phyloP scores from a whole-genome alignment of 2,113 vertebrate genomes.

The Panthera leo region DNA sequence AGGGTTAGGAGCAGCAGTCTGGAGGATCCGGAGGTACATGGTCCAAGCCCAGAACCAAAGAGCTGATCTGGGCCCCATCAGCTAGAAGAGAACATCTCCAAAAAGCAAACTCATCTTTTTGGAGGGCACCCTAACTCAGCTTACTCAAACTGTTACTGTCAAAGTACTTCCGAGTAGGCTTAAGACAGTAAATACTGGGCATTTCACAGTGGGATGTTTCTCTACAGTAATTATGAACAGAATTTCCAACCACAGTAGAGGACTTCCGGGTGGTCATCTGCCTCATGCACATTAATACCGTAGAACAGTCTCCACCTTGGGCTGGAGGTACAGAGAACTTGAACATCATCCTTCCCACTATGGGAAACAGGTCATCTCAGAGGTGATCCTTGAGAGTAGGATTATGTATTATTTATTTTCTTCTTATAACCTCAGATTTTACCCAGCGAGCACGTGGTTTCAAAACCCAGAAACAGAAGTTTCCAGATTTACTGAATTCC shows the following conservation, averaged over 20 bases:
- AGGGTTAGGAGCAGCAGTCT: background rate
- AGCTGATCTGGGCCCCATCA: background rate
- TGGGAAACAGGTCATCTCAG: background rate
- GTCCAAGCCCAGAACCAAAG: background rate
- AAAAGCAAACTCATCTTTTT: background rate
- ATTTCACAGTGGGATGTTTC: background rate
- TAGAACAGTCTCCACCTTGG: background rate
- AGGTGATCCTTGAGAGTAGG: background rate
- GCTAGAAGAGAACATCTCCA: background rate
- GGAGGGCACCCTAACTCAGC: background rate
- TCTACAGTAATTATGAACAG: background rate
- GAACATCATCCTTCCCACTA: background rate
- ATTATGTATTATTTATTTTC: background rate
- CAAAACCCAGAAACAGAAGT: background rate
- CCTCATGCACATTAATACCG: background rate
- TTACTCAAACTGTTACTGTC: background rate
- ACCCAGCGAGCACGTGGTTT: background rate
- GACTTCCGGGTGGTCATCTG: background rate
- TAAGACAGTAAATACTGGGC: background rate
- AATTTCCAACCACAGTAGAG: background rate
- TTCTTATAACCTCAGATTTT: background rate
- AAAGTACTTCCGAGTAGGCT: background rate
- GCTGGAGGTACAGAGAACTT: background rate
- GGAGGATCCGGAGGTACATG: too few species aligned
- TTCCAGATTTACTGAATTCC: constrained; percentile 10